Base-by-base conservation (phyloP, 1,140 invertebrate species). In the Lanistes nyassanus region DNA sequence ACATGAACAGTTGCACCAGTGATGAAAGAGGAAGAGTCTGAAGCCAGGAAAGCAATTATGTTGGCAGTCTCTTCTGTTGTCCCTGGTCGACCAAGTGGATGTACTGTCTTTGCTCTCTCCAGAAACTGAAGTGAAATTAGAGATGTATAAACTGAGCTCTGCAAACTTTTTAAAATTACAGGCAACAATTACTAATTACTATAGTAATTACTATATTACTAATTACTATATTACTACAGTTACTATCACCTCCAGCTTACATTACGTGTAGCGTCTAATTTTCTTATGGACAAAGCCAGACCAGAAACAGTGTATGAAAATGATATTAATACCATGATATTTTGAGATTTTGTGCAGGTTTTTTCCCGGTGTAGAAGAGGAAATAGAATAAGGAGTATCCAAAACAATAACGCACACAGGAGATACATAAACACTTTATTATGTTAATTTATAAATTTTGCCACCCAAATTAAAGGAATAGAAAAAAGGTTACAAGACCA, bases 41-140 rank as follows among this genome's bases (percentile, higher is more conserved):
- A 95, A 1, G 95, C 95, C 39, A 97, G 87, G 87, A 96, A 97
- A 23, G 93, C 93, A 81, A 97, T 95, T 1, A 93, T 90, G 39
- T 92, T 91, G 2, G 95, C 95, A 4, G 96, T 94, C 90, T 97
- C 95, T 1, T 92, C 89, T 11, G 92, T 90, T 71, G 93, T 87
- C 11, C 95, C 95, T 3, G 93, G 90, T 58, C 95, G 91, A 26
- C 94, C 94, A n/a, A 97, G 83, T 0, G 95, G 93, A 90, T 96
- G 95, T 2, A 94, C 96, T 29, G 90, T 88, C 85, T 94, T 94
- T 36, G 88, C 90, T 26, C 91, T 91, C 79, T 95, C 93, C 69
- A 95, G 90, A 82, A 96, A 96, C 81, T 92, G 75, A 47, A 79
- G 79, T 11, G 58, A 78, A 74, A 34, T 60, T 60, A 26, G 58